Conservation (phyloP, 2,113 vertebrate species). For the Chaenogobius annularis region DNA sequence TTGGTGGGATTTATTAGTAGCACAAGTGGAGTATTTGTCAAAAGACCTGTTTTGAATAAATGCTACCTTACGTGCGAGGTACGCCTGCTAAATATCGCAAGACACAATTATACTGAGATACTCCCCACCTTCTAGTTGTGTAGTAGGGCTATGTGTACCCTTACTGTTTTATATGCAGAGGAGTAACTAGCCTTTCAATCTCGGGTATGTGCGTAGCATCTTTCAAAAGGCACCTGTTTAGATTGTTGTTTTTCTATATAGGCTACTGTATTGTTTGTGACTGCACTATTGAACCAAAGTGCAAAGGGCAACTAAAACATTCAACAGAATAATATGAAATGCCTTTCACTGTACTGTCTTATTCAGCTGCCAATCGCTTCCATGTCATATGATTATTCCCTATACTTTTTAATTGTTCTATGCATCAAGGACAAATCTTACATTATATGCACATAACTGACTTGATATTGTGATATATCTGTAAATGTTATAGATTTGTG, state of each 20-base stretch:
- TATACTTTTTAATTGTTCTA: not conserved
- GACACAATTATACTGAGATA: too few relatives aligned
- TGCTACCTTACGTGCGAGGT: not conserved
- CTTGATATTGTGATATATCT: not conserved
- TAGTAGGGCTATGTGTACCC: too few relatives aligned
- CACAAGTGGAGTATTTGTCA: not conserved
- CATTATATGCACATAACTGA: not conserved
- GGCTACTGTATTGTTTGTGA: not conserved
- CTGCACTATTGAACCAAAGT: not conserved
- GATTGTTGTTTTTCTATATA: not conserved
- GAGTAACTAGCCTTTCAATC: not conserved
- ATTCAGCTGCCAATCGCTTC: not conserved
- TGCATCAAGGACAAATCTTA: constrained; percentile 31
- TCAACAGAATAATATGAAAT: not conserved
- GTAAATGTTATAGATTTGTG: not conserved
- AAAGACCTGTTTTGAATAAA: not conserved
- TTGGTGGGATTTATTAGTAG: not conserved
- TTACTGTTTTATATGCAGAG: too few relatives aligned
- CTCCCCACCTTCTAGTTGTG: too few relatives aligned
- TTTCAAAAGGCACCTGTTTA: not conserved
- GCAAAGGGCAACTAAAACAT: not conserved
- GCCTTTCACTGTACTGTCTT: not conserved
- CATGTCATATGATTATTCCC: not conserved
- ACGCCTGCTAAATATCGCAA: too few relatives aligned
- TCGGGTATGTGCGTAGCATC: not conserved